A percentile compares a stretch with the other conserved stretches of the same genome.
phyloP scores from a whole-genome alignment of 2,113 vertebrate species.

The Nanger granti region DNA sequence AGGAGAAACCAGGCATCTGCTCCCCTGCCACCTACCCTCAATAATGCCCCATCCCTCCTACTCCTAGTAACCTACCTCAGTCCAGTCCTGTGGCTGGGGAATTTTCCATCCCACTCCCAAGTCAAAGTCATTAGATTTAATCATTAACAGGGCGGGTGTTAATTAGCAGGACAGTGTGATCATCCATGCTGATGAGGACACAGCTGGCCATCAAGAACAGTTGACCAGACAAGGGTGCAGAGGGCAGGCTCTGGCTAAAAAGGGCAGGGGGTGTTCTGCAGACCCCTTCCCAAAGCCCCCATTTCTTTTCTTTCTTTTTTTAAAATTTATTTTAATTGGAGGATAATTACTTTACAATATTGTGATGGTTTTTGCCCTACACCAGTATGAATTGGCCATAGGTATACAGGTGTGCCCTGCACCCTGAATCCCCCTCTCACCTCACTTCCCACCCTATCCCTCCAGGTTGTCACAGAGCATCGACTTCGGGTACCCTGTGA shows the following conservation, averaged over 20 bases:
- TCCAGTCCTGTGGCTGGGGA: slow-evolving; percentile 11
- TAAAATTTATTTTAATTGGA: not conserved
- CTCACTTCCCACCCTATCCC: not conserved
- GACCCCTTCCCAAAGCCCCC: not conserved
- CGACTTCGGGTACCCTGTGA: not conserved
- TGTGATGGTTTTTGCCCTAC: not conserved
- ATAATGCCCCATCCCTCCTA: not conserved
- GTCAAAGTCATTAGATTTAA: slow-evolving; percentile 66
- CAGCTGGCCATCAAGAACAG: slow-evolving; percentile 50
- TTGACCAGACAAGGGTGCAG: not conserved
- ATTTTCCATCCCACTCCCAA: slow-evolving; percentile 63
- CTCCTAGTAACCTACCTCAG: not conserved
- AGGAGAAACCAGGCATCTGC: not conserved
- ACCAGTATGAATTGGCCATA: not conserved
- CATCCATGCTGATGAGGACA: slow-evolving; percentile 42
- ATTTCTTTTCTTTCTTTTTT: not conserved
- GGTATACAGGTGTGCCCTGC: not conserved
- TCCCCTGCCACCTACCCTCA: not conserved
- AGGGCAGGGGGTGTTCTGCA: not conserved
- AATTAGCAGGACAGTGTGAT: slow-evolving; percentile 50
- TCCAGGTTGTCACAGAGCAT: not conserved
- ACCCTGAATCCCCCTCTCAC: not conserved
- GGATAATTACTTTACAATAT: not conserved
- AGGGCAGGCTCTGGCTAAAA: not conserved
- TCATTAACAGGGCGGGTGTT: slow-evolving; percentile 61